phyloP scores from a whole-genome alignment of 2,888 invertebrate genomes.

The Trichogramma evanescens region DNA sequence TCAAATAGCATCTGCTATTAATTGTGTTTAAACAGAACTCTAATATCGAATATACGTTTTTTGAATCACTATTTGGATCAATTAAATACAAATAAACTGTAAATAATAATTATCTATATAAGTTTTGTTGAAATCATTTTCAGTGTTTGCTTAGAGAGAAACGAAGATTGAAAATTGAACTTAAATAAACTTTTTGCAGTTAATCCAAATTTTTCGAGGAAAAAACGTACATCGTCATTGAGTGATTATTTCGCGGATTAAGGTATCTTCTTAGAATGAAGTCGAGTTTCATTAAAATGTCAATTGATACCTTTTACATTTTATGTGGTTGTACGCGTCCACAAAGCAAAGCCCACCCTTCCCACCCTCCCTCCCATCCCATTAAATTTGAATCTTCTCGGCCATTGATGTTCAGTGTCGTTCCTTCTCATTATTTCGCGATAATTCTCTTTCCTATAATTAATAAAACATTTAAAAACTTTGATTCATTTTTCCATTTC shows the following conservation, averaged over 20 bases:
- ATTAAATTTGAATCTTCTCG: conserved; percentile 28
- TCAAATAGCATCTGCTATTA: conserved; percentile 18
- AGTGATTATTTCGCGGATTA: neutral
- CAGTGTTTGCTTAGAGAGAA: too few species aligned
- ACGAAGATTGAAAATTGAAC: too few species aligned
- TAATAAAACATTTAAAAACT: conserved; percentile 17
- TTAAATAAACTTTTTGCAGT: too few species aligned
- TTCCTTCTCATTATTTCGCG: conserved; percentile 14
- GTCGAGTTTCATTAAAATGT: conserved; percentile 8
- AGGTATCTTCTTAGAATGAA: conserved; percentile 2
- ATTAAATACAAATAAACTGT: too few species aligned
- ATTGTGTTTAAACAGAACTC: conserved; percentile 16
- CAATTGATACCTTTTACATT: conserved; percentile 31
- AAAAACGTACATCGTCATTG: too few species aligned
- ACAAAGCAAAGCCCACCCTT: conserved; percentile 31
- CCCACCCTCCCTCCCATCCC: conserved; percentile 34
- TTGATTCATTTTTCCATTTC: neutral
- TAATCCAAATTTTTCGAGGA: too few species aligned
- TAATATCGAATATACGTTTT: conserved; percentile 21
- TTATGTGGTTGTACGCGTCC: conserved; percentile 30
- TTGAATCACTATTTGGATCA: neutral
- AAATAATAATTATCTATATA: too few species aligned
- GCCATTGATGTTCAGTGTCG: conserved; percentile 27
- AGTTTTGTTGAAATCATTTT: too few species aligned
- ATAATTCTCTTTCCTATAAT: conserved; percentile 23